Conservation (phyloP, 2,113 vertebrate genomes). For the Hippocampus zosterae region DNA sequence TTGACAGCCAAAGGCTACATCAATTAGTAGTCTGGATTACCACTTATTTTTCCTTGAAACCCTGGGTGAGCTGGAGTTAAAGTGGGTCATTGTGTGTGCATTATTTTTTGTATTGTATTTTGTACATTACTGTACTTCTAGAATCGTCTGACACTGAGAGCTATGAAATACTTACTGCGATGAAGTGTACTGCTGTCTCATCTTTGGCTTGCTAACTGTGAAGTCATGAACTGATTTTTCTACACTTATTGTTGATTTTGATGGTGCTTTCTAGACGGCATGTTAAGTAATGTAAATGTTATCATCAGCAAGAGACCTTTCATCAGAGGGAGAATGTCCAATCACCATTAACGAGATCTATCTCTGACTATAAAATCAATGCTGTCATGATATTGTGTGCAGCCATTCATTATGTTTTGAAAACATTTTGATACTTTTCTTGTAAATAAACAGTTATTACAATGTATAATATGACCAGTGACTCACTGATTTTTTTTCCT, state of each 20-base stretch:
- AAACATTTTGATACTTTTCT: slow-evolving; percentile 15
- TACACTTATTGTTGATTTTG: background rate
- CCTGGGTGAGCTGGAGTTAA: background rate
- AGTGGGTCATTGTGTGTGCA: background rate
- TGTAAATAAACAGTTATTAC: background rate
- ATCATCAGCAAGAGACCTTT: background rate
- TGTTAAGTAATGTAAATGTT: slow-evolving; percentile 39
- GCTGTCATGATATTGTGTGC: slow-evolving; percentile 1
- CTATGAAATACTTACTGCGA: slow-evolving; percentile 22
- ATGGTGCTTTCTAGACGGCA: slow-evolving; percentile 7
- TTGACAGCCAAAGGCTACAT: background rate
- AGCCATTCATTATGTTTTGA: slow-evolving; percentile 20
- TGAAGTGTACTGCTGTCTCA: slow-evolving; percentile 10
- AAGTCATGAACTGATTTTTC: too few relatives aligned
- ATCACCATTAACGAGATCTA: slow-evolving; percentile 1
- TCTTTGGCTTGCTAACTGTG: background rate
- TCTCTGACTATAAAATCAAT: slow-evolving; percentile 7
- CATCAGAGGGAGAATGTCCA: slow-evolving; percentile 9
- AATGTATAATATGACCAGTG: background rate
- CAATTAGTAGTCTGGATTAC: background rate
- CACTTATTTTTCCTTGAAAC: background rate
- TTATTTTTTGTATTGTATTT: too few relatives aligned
- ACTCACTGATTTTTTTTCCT: too few relatives aligned
- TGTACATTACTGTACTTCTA: background rate
- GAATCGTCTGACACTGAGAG: slow-evolving; percentile 13